Evolutionary conservation across 2,888 invertebrate species (phyloP), one percentile per base, ranked within the genome.

Genomic region (Conistra vaccinii): DNA sequence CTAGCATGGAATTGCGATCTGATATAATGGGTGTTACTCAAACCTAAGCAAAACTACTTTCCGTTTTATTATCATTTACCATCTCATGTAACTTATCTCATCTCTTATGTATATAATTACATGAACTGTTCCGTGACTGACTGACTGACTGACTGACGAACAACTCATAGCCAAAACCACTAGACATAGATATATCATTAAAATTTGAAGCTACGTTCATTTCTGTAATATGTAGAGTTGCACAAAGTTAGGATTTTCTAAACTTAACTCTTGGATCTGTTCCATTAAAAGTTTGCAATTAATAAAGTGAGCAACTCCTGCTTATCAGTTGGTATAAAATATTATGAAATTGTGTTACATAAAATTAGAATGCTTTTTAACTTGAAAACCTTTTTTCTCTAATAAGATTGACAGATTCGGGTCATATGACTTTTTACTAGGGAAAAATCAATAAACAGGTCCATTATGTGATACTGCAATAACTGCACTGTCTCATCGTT

Each of bases 351-450:
- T 42, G 14, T 42, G 14, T 57, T 42, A 69, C 32, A 35, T 78
- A 42, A 42, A 76, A 61, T n/a, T 14, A 2, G 17, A n/a, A n/a
- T 17, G 12, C 1, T 53, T 53, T 60, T 17, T 23, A 23, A 17
- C 12, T 32, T 32, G 7, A 1, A 48, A 26, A 20, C 3, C 0
- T 4, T 45, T 20, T 39, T 26, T 53, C 14, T 17, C 1, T 17
- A 10, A 3, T 29, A 45, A 3, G 14, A 32, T 45, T 35, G 2
- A 9, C 29, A 55, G 5, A 57, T 61, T 57, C 75, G 14, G 51
- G 53, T 81, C 81, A 81, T 79, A 58, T 53, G 58, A 81, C 67
- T 53, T 51, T 0, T 9, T n/a, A 23, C 26, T 14, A 20, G 23
- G 29, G 20, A 48, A 51, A 57, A 48, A 80, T 73, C 39, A 61